Evolutionary conservation across 2,888 invertebrate species (phyloP).

Genomic region (Tachystola acroxantha): DNA sequence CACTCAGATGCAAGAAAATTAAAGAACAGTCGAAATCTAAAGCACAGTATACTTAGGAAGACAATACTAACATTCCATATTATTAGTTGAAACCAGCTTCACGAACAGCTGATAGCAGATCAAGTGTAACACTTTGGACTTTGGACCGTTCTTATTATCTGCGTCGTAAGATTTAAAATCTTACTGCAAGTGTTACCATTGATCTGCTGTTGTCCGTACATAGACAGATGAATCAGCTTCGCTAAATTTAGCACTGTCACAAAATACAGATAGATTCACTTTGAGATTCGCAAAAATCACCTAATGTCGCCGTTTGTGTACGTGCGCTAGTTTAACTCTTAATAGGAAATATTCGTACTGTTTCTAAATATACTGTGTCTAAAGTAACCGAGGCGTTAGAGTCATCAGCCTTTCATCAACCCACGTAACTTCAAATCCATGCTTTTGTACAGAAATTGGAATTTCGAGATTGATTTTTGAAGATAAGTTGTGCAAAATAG

Average conservation of each 20-base stretch:
- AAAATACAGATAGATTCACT: no score
- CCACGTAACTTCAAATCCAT: constrained; percentile 53
- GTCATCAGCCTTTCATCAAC: constrained; percentile 51
- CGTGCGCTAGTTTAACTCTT: background rate
- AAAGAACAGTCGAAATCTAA: constrained; percentile 44
- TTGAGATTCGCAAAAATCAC: no score
- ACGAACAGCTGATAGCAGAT: background rate
- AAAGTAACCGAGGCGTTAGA: constrained; percentile 64
- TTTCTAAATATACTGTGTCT: constrained; percentile 12
- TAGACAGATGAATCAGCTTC: no score
- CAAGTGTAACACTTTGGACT: no score
- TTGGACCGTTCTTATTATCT: no score
- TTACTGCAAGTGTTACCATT: no score
- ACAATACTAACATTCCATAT: background rate
- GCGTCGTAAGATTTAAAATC: no score
- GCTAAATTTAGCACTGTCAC: no score
- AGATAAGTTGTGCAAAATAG: constrained; percentile 41
- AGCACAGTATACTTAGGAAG: constrained; percentile 18
- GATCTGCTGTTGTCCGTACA: no score
- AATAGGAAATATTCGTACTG: background rate
- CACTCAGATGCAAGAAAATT: constrained; percentile 51
- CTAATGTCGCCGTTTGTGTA: no score
- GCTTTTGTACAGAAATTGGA: constrained; percentile 71
- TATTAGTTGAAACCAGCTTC: background rate
- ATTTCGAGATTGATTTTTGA: constrained; percentile 41